Percentiles rank a stretch among this genome's conserved stretches.
phyloP scores from a whole-genome alignment of 2,888 invertebrate genomes.

The Pyrgus malvae region DNA sequence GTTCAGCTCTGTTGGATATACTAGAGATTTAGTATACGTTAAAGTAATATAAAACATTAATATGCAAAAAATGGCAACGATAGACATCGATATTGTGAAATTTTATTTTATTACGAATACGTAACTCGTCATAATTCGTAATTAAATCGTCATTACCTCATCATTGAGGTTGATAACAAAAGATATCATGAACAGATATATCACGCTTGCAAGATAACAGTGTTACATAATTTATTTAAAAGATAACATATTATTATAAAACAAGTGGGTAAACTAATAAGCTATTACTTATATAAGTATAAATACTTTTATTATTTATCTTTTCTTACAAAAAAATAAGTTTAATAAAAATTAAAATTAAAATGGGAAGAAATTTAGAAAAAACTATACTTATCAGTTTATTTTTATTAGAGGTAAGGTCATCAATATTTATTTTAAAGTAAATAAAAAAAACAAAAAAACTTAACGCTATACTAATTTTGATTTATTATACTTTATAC shows the following conservation, averaged over 20 bases:
- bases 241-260: constrained; percentile 5
- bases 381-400: neutral
- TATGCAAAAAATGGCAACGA: too few relatives aligned
- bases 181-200: neutral
- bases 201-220: constrained; percentile 1
- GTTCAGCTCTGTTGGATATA: too few relatives aligned
- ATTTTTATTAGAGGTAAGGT: neutral
- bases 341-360: neutral
- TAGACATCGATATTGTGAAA: too few relatives aligned
- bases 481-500: too few relatives aligned
- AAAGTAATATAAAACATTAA: too few relatives aligned
- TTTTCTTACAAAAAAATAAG: neutral
- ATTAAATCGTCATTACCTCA: neutral
- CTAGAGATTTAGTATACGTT: too few relatives aligned
- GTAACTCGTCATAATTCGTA: neutral
- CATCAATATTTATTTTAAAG: too few relatives aligned
- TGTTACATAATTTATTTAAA: neutral
- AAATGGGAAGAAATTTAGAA: neutral
- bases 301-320: neutral
- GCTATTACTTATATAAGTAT: too few relatives aligned
- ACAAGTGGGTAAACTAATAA: neutral
- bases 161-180: neutral
- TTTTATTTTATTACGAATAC: too few relatives aligned
- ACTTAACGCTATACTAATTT: too few relatives aligned
- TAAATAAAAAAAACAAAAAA: too few relatives aligned